Evolutionary conservation across 2,797 vertebrate species (phyloP).

Genomic region (Rhynchotus rufescens): DNA sequence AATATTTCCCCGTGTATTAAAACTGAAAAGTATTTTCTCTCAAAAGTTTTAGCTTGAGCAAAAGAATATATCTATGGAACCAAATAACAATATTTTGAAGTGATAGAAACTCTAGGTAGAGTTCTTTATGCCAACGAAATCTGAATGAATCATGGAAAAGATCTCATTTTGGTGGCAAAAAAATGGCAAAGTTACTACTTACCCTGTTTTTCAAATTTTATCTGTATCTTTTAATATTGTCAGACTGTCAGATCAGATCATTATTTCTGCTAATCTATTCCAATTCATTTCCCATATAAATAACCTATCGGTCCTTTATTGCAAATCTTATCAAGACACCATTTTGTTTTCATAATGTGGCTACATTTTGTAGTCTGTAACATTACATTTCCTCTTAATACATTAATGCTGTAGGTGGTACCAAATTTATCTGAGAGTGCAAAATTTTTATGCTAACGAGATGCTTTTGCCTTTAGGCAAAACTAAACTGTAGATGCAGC

Average conservation of each 20-base stretch:
- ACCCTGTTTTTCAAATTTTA: not conserved
- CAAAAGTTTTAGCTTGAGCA: not conserved
- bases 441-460: not conserved
- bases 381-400: not conserved
- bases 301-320: not conserved
- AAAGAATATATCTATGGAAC: not conserved
- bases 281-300: not conserved
- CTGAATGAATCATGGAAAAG: not conserved
- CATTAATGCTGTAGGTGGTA: not conserved
- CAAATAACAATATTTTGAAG: not conserved
- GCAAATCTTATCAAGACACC: not conserved
- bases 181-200: not conserved
- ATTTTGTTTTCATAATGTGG: not conserved
- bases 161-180: not conserved
- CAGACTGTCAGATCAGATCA: not conserved
- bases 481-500: not conserved
- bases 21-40: not conserved
- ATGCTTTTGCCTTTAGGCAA: not conserved
- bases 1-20: not conserved
- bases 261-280: not conserved
- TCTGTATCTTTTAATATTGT: not conserved
- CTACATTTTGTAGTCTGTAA: not conserved
- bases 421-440: not conserved
- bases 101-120: not conserved
- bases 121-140: not conserved